Evolutionary conservation across 2,113 vertebrate species (phyloP).

Genomic region (Pseudorhombus dupliciocellatus): DNA sequence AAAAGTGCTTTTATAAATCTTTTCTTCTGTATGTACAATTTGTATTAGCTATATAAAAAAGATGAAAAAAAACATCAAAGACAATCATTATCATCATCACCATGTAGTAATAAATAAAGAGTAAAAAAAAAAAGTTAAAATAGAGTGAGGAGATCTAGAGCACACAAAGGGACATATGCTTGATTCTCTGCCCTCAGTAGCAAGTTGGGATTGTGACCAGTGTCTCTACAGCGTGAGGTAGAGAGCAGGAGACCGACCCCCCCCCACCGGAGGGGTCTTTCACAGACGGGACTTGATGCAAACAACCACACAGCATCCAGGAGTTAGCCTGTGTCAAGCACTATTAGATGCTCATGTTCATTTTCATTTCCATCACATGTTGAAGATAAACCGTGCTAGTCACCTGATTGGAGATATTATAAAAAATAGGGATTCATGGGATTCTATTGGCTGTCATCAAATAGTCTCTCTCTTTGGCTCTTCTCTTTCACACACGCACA

Average conservation of each 20-base stretch:
- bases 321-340: constrained; percentile 32
- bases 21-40: constrained; percentile 97
- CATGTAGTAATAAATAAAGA: constrained; percentile 85
- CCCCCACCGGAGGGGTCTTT: constrained; percentile 64
- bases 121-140: constrained; percentile 70
- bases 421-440: constrained; percentile 34
- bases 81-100: constrained; percentile 79
- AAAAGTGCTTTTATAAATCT: constrained; percentile 99
- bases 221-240: constrained; percentile 83
- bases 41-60: constrained; percentile 87
- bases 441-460: constrained; percentile 36
- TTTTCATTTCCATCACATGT: constrained; percentile 33
- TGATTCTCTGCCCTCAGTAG: constrained; percentile 76
- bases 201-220: constrained; percentile 81
- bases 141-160: constrained; percentile 73
- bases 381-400: constrained; percentile 8
- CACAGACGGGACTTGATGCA: constrained; percentile 54
- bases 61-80: constrained; percentile 75
- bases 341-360: constrained; percentile 28
- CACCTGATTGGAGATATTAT: constrained; percentile 19
- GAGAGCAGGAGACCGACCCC: constrained; percentile 74
- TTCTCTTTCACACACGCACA: constrained; percentile 35
- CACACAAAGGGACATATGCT: constrained; percentile 66
- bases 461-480: constrained; percentile 65
- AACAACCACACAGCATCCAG: constrained; percentile 56